These are phyloP conservation scores for Resseliella maxima DNA, from an alignment of 2,888 invertebrate genomes.

Conservation along the genomic window DNA sequence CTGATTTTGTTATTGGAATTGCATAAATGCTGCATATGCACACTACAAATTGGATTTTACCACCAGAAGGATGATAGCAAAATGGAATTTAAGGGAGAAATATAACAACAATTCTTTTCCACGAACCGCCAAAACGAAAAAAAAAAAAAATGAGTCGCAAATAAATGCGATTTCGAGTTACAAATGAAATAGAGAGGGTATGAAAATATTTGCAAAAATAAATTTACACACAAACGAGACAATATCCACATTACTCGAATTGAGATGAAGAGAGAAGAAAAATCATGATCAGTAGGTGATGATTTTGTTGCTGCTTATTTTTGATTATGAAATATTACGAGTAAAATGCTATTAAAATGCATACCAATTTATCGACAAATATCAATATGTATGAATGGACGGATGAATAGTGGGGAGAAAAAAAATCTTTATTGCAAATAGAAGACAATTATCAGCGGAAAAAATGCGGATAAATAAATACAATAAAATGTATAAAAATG, in stretches of 20 bases:
- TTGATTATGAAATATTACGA: constrained; percentile 51
- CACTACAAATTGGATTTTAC: constrained; percentile 40
- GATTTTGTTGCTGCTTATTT: constrained; percentile 46
- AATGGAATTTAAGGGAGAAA: neutral
- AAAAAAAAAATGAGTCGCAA: neutral
- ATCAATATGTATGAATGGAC: neutral
- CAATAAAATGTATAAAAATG: constrained; percentile 47
- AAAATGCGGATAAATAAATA: constrained; percentile 47
- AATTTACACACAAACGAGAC: neutral
- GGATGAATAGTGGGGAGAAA: neutral
- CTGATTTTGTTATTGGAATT: neutral
- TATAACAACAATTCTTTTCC: neutral
- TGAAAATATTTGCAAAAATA: neutral
- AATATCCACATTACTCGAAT: neutral
- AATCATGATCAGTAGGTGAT: neutral
- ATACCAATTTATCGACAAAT: constrained; percentile 22
- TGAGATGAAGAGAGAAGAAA: neutral
- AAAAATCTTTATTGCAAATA: constrained; percentile 1
- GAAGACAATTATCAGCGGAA: constrained; percentile 49
- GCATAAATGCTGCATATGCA: constrained; percentile 8
- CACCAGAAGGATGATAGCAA: constrained; percentile 5
- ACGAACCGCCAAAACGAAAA: neutral
- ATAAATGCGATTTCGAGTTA: neutral
- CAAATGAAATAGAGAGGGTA: constrained; percentile 22
- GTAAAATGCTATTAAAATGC: constrained; percentile 8